Base-by-base conservation (phyloP, 2,888 invertebrate species). In the Caenorhabditis becei region DNA sequence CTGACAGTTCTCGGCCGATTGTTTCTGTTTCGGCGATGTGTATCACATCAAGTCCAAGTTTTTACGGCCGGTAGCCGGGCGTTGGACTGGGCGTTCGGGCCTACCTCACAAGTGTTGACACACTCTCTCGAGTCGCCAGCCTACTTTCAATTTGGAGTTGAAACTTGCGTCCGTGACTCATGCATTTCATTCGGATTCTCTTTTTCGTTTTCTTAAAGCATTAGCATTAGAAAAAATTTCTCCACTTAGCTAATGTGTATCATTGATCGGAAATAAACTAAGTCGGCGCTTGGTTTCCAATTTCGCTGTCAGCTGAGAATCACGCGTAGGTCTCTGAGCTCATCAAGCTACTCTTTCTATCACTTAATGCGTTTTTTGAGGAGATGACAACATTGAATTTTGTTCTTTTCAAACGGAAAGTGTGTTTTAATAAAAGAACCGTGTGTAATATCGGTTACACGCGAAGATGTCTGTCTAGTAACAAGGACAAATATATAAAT, bases 21-120 rank as follows among this genome's bases (percentile, higher is more conserved):
- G 32, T 7, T 41, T 41, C 54, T 32, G 20, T 53, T 56, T 18
- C 18, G 18, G 10, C 24, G n/a, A 58, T 74, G 44, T 47, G 72
- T 74, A 59, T 65, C 66, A 62, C 49, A 58, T 58, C 65, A 23
- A 47, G 41, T 61, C 61, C 56, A n/a, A 32, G 20, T 56, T 65
- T 71, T 32, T 61, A 61, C 51, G 53, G 66, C 49, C n/a, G 23
- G 63, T 53, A 1, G 51, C 49, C 3, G 49, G 20, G 14, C 53
- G 41, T 62, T 53, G 59, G 61, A 44, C 66, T n/a, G 49, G 8
- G 37, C 75, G 75, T 66, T 75, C 74, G 51, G 51, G 51, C 1
- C 44, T 44, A 41, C 61, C 66, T 18, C 66, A 53, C 54, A 67
- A 75, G 75, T 75, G 75, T 75, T 75, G 75, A 75, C 75, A 75